Percentiles rank a stretch among this genome's conserved stretches.
Conservation (phyloP, 2,888 invertebrate species). For the Plusia festucae region DNA sequence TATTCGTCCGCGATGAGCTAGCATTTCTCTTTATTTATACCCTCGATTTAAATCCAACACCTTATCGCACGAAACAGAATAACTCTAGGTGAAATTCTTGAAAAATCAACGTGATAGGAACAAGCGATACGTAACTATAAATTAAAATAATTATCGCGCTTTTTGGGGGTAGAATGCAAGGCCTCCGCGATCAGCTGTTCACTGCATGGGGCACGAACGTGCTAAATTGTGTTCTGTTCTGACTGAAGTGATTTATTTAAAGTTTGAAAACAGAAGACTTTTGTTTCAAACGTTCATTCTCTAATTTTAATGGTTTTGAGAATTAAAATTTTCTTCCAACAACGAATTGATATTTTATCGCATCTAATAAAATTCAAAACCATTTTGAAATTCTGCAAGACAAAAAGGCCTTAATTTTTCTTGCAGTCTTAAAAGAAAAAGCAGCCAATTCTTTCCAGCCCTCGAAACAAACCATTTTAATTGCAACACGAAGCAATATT, state of each 20-base stretch:
- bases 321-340: not conserved
- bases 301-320: too few relatives aligned
- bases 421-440: slow-evolving; percentile 16
- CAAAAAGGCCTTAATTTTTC: not conserved
- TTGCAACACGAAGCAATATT: slow-evolving; percentile 84
- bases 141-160: slow-evolving; percentile 85
- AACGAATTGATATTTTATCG: not conserved
- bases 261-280: slow-evolving; percentile 11
- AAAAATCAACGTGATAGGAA: slow-evolving; percentile 61
- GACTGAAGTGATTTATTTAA: slow-evolving; percentile 52
- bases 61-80: slow-evolving; percentile 50
- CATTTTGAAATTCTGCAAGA: not conserved
- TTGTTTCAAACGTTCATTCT: not conserved
- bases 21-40: slow-evolving; percentile 39
- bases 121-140: slow-evolving; percentile 64
- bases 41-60: slow-evolving; percentile 39
- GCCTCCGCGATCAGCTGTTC: slow-evolving; percentile 57
- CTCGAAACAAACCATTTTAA: slow-evolving; percentile 78
- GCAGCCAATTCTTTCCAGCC: slow-evolving; percentile 37
- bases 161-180: slow-evolving; percentile 73
- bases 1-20: slow-evolving; percentile 37
- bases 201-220: slow-evolving; percentile 44
- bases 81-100: slow-evolving; percentile 42
- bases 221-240: slow-evolving; percentile 40
- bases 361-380: not conserved